phyloP scores from a whole-genome alignment of 1,140 invertebrate genomes.

The Heliconius hewitsoni region DNA sequence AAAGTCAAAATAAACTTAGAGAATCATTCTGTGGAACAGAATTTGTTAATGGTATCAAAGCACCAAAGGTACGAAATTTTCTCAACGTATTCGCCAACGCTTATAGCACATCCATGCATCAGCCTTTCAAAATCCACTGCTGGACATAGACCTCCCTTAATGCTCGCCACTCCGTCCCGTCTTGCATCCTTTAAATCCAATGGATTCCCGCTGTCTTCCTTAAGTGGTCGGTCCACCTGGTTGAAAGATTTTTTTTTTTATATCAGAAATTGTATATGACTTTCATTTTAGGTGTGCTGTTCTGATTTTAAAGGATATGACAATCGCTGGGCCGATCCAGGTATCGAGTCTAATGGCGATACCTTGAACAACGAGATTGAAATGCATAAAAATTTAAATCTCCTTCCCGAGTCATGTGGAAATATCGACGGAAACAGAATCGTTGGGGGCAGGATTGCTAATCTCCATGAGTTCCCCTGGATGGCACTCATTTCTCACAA shows the following conservation, averaged over 20 bases:
- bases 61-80: slow-evolving; percentile 26
- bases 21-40: slow-evolving; percentile 24
- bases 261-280: background rate
- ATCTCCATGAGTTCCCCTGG: slow-evolving; percentile 46
- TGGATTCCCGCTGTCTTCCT: too few relatives aligned
- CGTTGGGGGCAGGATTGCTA: slow-evolving; percentile 32
- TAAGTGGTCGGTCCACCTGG: too few relatives aligned
- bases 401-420: slow-evolving; percentile 34
- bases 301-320: slow-evolving; percentile 27
- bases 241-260: background rate
- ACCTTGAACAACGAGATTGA: background rate
- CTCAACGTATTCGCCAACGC: background rate
- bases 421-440: slow-evolving; percentile 37
- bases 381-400: slow-evolving; percentile 26
- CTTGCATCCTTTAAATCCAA: too few relatives aligned
- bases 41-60: slow-evolving; percentile 16
- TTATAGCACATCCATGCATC: too few relatives aligned
- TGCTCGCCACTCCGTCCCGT: too few relatives aligned
- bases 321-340: background rate
- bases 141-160: too few relatives aligned
- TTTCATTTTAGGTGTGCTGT: slow-evolving; percentile 28
- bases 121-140: too few relatives aligned
- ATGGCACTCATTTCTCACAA: slow-evolving; percentile 43
- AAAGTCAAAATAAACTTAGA: slow-evolving; percentile 16
- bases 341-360: background rate